These are phyloP conservation scores for Columba guinea DNA, from an alignment of 2,797 vertebrate species.

Conservation along the genomic window DNA sequence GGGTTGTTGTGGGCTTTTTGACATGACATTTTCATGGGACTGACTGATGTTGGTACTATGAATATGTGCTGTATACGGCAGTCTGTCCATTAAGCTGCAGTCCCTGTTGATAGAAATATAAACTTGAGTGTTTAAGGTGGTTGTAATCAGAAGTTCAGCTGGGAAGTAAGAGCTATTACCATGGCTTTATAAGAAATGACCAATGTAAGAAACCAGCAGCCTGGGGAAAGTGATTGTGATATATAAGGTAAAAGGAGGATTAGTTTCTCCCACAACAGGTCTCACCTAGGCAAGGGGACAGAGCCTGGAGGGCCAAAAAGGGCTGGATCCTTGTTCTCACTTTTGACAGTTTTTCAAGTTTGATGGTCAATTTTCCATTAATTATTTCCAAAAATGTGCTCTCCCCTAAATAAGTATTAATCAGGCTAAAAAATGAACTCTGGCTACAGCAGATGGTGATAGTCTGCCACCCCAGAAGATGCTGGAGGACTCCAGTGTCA, in stretches of 20 bases:
- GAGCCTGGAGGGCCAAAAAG: not conserved
- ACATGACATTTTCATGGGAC: not conserved
- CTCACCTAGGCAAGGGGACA: not conserved
- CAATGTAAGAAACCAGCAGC: not conserved
- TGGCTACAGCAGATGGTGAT: not conserved
- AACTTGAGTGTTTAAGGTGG: not conserved
- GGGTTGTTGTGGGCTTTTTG: not conserved
- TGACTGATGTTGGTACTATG: not conserved
- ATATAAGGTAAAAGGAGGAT: not conserved
- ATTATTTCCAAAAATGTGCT: not conserved
- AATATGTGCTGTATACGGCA: not conserved
- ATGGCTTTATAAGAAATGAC: not conserved
- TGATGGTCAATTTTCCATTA: not conserved
- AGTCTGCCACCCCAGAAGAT: not conserved
- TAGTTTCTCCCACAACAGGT: not conserved
- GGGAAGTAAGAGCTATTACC: not conserved
- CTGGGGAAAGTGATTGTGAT: not conserved
- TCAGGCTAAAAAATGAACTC: not conserved
- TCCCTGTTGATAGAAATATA: not conserved
- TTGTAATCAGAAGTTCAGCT: not conserved
- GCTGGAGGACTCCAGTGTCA: not conserved
- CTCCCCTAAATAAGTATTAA: not conserved
- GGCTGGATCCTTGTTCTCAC: not conserved
- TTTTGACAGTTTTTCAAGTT: not conserved
- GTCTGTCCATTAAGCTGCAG: not conserved